Percentiles rank a stretch among this genome's conserved stretches.
Evolutionary conservation across 1,140 invertebrate genomes (phyloP).

Genomic region (Pseudoatta argentina): DNA sequence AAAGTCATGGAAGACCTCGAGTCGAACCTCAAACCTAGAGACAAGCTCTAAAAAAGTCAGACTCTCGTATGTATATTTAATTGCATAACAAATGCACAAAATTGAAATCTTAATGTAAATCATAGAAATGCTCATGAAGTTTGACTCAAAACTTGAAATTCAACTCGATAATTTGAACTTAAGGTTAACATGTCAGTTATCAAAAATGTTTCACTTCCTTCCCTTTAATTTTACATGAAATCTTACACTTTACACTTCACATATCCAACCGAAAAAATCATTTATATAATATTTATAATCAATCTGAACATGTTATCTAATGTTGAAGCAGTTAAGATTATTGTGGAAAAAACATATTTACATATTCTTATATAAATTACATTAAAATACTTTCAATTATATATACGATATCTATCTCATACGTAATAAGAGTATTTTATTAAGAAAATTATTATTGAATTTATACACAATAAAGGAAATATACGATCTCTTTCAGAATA

Average conservation of each 20-base stretch:
- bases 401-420: background rate
- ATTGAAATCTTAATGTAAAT: no score
- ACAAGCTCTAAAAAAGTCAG: no score
- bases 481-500: background rate
- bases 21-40: no score
- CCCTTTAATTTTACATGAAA: no score
- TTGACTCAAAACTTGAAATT: no score
- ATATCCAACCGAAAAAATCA: background rate
- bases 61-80: no score
- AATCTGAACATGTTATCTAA: conserved; percentile 15
- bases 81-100: no score
- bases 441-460: conserved; percentile 2
- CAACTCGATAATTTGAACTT: no score
- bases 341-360: conserved; percentile 37
- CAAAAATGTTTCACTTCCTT: background rate
- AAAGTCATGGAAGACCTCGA: no score
- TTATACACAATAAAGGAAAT: background rate
- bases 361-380: conserved; percentile 23
- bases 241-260: no score
- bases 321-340: conserved; percentile 20
- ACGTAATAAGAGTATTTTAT: background rate
- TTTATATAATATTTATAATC: conserved; percentile 31
- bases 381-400: conserved; percentile 47
- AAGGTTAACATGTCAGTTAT: background rate
- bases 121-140: no score